Conservation (phyloP, 2,113 vertebrate species). For the Phodopus roborovskii region DNA sequence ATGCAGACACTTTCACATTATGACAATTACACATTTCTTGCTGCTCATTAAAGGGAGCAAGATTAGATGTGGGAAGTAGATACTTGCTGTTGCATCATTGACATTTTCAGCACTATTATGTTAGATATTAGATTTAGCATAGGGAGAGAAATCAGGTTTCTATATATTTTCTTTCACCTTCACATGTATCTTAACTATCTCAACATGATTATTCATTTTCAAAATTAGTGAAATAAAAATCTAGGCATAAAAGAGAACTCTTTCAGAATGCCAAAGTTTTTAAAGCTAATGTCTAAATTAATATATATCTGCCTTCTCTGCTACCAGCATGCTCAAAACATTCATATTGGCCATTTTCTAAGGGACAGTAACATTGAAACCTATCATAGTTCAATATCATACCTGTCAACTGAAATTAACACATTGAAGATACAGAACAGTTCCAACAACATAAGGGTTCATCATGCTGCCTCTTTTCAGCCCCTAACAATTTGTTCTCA, state of each 20-base stretch:
- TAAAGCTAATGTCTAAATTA: neutral
- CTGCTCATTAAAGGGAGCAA: neutral
- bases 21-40: neutral
- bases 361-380: neutral
- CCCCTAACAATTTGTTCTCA: neutral
- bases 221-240: neutral
- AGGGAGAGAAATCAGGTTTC: neutral
- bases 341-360: neutral
- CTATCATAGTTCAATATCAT: neutral
- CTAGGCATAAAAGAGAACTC: neutral
- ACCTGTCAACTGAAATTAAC: neutral
- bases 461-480: neutral
- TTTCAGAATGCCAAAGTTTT: neutral
- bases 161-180: neutral
- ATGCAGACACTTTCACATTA: neutral
- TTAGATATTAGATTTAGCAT: neutral
- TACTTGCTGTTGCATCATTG: neutral
- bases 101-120: neutral
- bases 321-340: neutral
- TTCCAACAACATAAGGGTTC: no score
- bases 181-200: neutral
- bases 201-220: neutral
- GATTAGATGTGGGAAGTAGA: neutral
- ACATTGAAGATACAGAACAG: neutral
- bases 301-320: neutral